A percentile compares a stretch with the other conserved stretches of the same genome.
These are phyloP conservation scores for Karalla daura DNA, from an alignment of 2,797 vertebrate genomes.

Conservation along the genomic window DNA sequence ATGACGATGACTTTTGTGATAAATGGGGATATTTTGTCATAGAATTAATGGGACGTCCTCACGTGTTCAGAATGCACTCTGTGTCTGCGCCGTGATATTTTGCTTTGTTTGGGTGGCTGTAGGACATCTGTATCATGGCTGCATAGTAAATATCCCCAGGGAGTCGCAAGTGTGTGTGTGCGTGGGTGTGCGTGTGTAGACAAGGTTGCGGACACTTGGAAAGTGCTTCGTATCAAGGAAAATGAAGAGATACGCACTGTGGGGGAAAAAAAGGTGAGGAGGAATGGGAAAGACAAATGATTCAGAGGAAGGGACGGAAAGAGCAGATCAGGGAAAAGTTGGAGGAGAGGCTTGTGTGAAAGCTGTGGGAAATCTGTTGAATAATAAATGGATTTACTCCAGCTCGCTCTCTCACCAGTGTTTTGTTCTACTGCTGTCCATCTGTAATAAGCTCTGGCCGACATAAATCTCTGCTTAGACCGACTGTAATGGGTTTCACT, in stretches of 20 bases:
- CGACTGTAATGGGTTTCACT: slow-evolving; percentile 52
- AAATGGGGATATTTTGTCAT: slow-evolving; percentile 10
- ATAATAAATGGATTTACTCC: slow-evolving; percentile 62
- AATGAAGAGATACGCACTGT: slow-evolving; percentile 13
- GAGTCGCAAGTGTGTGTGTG: background rate
- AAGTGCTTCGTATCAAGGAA: slow-evolving; percentile 4
- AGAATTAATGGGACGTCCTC: slow-evolving; percentile 30
- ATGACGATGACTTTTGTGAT: slow-evolving; percentile 12
- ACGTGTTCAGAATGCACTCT: background rate
- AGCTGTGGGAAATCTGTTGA: slow-evolving; percentile 43
- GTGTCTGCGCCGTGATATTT: slow-evolving; percentile 22
- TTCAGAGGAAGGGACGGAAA: background rate
- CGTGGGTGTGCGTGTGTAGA: background rate
- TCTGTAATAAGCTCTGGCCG: slow-evolving; percentile 51
- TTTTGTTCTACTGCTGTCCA: slow-evolving; percentile 56
- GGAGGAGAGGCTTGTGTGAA: slow-evolving; percentile 20
- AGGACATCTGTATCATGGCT: slow-evolving; percentile 35
- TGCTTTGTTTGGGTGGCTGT: slow-evolving; percentile 19
- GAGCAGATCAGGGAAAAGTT: slow-evolving; percentile 36
- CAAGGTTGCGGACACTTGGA: slow-evolving; percentile 6
- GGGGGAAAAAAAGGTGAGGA: background rate
- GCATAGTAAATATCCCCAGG: slow-evolving; percentile 18
- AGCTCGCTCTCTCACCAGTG: slow-evolving; percentile 18
- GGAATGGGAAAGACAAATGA: slow-evolving; percentile 6
- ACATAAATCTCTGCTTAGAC: slow-evolving; percentile 65